These are phyloP conservation scores for Anguilla anguilla DNA, from an alignment of 2,797 vertebrate species.

Conservation along the genomic window DNA sequence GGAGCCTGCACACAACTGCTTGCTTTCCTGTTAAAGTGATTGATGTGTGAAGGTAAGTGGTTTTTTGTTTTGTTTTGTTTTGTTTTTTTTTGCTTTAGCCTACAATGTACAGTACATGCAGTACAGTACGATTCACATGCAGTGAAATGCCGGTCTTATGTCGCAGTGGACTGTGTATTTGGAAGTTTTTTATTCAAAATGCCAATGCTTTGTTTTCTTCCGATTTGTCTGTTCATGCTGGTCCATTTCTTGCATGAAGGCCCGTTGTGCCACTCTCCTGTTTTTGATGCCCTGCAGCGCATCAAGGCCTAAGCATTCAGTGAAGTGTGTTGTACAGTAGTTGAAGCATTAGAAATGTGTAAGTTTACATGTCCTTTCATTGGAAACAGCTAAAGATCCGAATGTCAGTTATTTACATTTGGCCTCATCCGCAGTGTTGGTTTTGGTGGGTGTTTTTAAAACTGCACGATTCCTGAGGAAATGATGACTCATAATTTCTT, in stretches of 20 bases:
- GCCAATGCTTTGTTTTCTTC: background rate
- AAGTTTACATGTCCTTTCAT: background rate
- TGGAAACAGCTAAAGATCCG: background rate
- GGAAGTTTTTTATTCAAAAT: background rate
- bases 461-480: background rate
- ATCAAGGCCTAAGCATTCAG: background rate
- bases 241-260: background rate
- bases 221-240: background rate
- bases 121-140: background rate
- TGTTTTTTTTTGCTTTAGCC: background rate
- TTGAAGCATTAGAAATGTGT: background rate
- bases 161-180: too few species aligned
- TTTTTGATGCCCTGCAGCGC: background rate
- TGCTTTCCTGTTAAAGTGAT: background rate
- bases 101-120: background rate
- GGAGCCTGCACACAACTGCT: constrained; percentile 12
- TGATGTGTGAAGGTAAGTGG: constrained; percentile 11
- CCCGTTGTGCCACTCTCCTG: background rate
- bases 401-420: background rate
- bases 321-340: background rate
- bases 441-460: background rate
- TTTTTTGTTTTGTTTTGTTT: background rate
- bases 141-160: background rate
- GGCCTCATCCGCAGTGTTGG: background rate
- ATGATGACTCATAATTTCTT: background rate